Percentiles rank a stretch among this genome's conserved stretches.
Evolutionary conservation across 2,797 vertebrate genomes (phyloP).

Genomic region (Sebastes taczanowskii): DNA sequence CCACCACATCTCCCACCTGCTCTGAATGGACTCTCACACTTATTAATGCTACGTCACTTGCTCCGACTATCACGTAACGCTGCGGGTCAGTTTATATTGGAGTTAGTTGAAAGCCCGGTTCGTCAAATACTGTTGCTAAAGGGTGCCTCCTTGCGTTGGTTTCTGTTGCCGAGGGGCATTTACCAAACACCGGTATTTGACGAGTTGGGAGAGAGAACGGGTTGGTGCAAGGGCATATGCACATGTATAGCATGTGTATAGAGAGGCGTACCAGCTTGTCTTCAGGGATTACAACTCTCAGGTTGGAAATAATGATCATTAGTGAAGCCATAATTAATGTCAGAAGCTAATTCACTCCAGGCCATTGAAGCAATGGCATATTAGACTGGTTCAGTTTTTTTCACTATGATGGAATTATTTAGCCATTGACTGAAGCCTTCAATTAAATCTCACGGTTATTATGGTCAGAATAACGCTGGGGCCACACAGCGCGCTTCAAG

Average conservation of each 20-base stretch:
- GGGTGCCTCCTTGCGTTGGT: too few species aligned
- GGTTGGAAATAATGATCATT: constrained; percentile 58
- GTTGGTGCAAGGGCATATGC: background rate
- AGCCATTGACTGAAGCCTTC: constrained; percentile 6
- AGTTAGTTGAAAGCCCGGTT: too few species aligned
- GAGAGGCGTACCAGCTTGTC: background rate
- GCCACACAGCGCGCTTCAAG: too few species aligned
- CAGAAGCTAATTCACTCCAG: constrained; percentile 34
- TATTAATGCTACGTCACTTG: too few species aligned
- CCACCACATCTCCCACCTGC: too few species aligned
- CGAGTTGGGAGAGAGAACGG: too few species aligned
- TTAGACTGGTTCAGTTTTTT: constrained; percentile 11
- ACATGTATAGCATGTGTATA: background rate
- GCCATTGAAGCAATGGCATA: constrained; percentile 38
- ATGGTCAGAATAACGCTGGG: background rate
- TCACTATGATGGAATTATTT: constrained; percentile 5
- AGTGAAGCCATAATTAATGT: constrained; percentile 15
- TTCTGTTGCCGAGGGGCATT: too few species aligned
- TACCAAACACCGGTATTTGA: too few species aligned
- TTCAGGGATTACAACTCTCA: constrained; percentile 42
- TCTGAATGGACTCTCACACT: too few species aligned
- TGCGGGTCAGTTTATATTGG: too few species aligned
- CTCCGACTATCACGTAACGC: too few species aligned
- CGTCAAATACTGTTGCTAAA: too few species aligned
- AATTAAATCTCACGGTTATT: constrained; percentile 15